phyloP scores from a whole-genome alignment of 2,113 vertebrate genomes.

The Balaenoptera acutorostrata region DNA sequence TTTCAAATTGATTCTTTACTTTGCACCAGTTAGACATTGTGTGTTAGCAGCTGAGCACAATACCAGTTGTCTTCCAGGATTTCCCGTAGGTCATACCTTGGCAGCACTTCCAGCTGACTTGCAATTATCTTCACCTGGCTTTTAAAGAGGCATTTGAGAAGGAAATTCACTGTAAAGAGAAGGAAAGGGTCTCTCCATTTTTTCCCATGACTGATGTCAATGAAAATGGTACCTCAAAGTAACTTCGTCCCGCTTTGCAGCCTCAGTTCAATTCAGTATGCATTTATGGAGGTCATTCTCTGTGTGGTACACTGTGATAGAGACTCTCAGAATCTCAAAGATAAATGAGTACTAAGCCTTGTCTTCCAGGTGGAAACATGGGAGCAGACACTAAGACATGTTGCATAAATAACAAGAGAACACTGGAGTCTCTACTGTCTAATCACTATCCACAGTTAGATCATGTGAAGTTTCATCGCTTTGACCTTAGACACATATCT shows the following conservation, averaged over 20 bases:
- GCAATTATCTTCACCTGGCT: constrained; percentile 25
- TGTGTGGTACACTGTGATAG: neutral
- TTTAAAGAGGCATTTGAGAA: constrained; percentile 30
- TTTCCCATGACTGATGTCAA: neutral
- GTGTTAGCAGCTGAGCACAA: neutral
- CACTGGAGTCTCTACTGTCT: neutral
- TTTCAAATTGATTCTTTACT: constrained; percentile 38
- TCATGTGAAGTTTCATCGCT: neutral
- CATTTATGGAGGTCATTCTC: neutral
- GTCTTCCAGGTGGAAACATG: neutral
- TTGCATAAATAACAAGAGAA: neutral
- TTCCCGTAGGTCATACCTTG: neutral
- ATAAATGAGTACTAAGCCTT: neutral
- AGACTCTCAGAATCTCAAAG: neutral
- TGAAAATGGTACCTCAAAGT: neutral
- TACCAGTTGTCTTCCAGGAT: neutral
- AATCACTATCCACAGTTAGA: neutral
- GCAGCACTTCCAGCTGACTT: constrained; percentile 32
- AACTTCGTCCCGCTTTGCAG: neutral
- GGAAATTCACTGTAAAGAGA: neutral
- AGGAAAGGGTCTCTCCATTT: neutral
- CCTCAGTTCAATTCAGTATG: neutral
- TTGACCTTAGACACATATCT: neutral
- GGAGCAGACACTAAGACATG: neutral
- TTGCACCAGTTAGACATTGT: neutral